Base-by-base conservation (phyloP, 2,797 vertebrate genomes). In the Chloroceryle inda region DNA sequence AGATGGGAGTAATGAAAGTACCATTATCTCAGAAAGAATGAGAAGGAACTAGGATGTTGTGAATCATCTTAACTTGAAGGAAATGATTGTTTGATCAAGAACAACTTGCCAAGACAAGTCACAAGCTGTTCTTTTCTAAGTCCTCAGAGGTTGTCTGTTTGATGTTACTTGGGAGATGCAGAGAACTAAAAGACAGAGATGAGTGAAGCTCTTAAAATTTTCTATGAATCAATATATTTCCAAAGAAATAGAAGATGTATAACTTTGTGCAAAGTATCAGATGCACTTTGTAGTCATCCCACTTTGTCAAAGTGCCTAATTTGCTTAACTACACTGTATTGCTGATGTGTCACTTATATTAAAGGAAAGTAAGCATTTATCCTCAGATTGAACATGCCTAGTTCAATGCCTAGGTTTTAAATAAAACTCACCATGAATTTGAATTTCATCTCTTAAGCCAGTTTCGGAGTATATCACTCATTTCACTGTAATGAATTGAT, bases 271-370 rank as follows among this genome's bases (percentile, higher is more conserved):
- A 75, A 35, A 81, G 71, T 24, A 82, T 77, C 22, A 78, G 20
- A 26, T 83, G 88, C 6, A 11, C 44, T 95, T 88, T 91, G 49
- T 27, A 94, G 49, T 49, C 62, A 68, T 49, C 78, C 59, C 49
- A 47, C 18, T 76, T 64, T 52, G 12, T 83, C 7, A 3, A 59
- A 94, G 19, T 81, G 35, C 26, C 35, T 58, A 64, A 58, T 88
- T 94, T 92, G 58, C 88, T 93, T 86, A 91, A 68, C 29, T 77
- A 68, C 47, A 75, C 15, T 80, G 11, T 77, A 88, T 40, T 92
- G 45, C 24, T 63, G 11, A 9, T 72, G 37, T 86, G 69, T 89
- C 50, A 62, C 21, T 82, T 61, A 69, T 16, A 59, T 81, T 40
- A 85, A 27, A 55, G 79, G 58, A 91, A 33, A 80, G 23, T 61